Evolutionary conservation across 2,113 vertebrate species (phyloP), one percentile per base, ranked within the genome.

Genomic region (Corydoras sp.): DNA sequence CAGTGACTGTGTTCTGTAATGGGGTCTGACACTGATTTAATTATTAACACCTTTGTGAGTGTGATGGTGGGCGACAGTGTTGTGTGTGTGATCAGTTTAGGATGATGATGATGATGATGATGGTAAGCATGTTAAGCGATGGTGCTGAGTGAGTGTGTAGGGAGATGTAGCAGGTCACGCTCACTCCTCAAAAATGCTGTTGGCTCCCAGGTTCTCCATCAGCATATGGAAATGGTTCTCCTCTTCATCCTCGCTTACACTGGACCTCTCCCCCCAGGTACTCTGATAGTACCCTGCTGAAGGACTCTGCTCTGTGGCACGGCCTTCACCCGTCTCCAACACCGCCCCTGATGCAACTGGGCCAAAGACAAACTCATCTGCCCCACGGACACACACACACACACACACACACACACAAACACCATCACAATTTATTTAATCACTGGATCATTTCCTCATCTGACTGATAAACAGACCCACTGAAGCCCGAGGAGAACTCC

Each of bases 401-500:
- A 50, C 13, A 24, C 24, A 5, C 48, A 63, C 31, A 63, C 31
- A 63, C 3, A 63, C n/a, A 9, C n/a, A 29, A 14, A 43, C 13
- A 66, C 24, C 7, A 11, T 18, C 7, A 35, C 5, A 18, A 0
- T 2, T 14, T 35, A 24, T 15, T 18, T 59, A 59, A 11, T n/a
- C 18, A 55, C 51, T 14, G 2, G 13, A 53, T 12, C 3, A 8
- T 53, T 5, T 12, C 11, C 13, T 9, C 10, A 53, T 53, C 3
- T 53, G 13, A 53, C 13, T 53, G 13, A 49, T 8, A 58, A 32
- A 48, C 18, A 72, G 79, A 94, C 93, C 56, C 85, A 98, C 96
- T 92, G 61, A 99, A 95, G 82, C 95, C 93, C 3, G 86, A 85
- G 50, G 90, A 89, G 85, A 98, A 98, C 82, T 98, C 96, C 5